Percentiles rank a stretch among this genome's conserved stretches.
Evolutionary conservation across 2,797 vertebrate species (phyloP).

Genomic region (Hypotaenidia philippensis): DNA sequence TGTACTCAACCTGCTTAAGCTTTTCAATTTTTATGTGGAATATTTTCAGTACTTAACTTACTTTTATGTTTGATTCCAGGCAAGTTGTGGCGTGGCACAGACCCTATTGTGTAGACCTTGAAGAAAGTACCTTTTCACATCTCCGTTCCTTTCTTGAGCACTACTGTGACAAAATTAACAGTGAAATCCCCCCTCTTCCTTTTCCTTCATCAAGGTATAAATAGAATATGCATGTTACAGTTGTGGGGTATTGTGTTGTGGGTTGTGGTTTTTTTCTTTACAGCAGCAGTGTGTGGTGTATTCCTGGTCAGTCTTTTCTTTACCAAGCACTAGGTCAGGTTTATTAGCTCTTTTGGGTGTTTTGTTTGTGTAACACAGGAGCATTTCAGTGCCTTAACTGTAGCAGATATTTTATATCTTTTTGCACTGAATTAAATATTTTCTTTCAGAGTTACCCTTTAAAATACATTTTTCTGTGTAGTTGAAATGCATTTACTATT

Average conservation of each 20-base stretch:
- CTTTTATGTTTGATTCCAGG: constrained; percentile 70
- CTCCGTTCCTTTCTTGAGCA: constrained; percentile 87
- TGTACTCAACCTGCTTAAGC: neutral
- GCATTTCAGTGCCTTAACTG: neutral
- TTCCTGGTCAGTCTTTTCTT: neutral
- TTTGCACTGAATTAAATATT: neutral
- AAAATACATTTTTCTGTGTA: neutral
- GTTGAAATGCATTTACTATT: neutral
- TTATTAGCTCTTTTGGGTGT: neutral
- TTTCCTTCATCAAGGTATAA: constrained; percentile 87
- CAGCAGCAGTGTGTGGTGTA: neutral
- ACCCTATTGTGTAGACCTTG: constrained; percentile 88
- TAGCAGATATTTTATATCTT: neutral
- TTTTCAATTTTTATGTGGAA: neutral
- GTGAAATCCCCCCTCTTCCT: constrained; percentile 85
- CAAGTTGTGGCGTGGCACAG: constrained; percentile 89
- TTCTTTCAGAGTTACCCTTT: neutral
- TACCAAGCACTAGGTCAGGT: neutral
- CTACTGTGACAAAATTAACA: constrained; percentile 90
- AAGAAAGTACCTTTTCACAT: constrained; percentile 89
- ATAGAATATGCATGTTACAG: neutral
- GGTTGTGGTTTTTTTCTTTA: neutral
- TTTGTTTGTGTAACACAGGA: neutral
- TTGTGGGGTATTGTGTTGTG: no score
- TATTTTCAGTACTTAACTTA: neutral